These are phyloP conservation scores for Scleropages formosus DNA, from an alignment of 2,797 vertebrate genomes.

Conservation along the genomic window DNA sequence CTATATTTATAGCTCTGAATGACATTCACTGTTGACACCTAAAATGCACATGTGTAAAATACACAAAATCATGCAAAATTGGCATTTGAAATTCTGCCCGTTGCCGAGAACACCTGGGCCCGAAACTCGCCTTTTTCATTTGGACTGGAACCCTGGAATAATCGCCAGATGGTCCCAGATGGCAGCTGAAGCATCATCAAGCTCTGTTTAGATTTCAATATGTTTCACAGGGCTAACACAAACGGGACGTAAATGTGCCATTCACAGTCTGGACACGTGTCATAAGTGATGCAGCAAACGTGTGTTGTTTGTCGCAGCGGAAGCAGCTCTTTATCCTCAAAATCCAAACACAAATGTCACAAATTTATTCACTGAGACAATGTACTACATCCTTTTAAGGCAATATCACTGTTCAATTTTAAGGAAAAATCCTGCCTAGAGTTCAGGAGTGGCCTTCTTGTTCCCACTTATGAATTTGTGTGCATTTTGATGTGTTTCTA, in stretches of 20 bases:
- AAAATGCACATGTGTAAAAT: neutral
- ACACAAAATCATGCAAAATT: neutral
- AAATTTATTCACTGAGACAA: neutral
- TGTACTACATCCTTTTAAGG: neutral
- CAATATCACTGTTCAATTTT: constrained; percentile 25
- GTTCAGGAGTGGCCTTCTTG: constrained; percentile 36
- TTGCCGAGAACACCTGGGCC: constrained; percentile 61
- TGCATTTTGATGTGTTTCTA: constrained; percentile 43
- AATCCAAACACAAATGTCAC: neutral
- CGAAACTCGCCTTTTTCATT: constrained; percentile 56
- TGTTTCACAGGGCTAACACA: constrained; percentile 49
- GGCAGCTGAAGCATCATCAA: constrained; percentile 49
- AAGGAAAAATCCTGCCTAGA: constrained; percentile 42
- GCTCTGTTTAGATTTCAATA: constrained; percentile 57
- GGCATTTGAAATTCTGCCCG: constrained; percentile 27
- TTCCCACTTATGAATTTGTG: no score
- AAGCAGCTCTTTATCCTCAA: neutral
- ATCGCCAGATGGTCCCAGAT: constrained; percentile 66
- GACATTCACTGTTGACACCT: neutral
- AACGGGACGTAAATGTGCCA: constrained; percentile 38
- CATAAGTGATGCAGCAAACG: neutral
- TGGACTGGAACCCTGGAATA: constrained; percentile 54
- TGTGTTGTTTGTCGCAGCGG: neutral
- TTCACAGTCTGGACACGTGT: neutral
- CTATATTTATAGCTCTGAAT: neutral